phyloP scores from a whole-genome alignment of 1,140 invertebrate genomes.

The Cyclargus thomasi region DNA sequence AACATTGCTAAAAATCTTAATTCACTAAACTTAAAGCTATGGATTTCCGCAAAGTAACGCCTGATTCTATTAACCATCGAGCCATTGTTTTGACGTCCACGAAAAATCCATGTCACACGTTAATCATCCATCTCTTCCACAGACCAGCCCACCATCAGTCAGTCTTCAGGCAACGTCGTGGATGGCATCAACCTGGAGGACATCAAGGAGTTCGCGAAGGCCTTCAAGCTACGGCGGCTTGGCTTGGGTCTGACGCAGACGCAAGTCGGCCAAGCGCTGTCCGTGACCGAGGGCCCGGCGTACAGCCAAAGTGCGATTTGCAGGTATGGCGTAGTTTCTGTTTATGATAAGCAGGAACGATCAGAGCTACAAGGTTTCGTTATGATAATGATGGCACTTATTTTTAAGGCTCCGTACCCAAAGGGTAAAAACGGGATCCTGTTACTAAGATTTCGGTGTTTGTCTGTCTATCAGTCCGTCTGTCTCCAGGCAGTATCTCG shows the following conservation, averaged over 20 bases:
- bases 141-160: constrained; percentile 94
- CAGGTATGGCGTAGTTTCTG: constrained; percentile 79
- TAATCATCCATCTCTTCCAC: constrained; percentile 37
- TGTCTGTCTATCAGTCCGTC: too few species aligned
- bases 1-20: too few species aligned
- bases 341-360: constrained; percentile 11
- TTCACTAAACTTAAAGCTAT: too few species aligned
- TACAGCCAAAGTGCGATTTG: constrained; percentile 99
- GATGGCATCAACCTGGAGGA: constrained; percentile 98
- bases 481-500: too few species aligned
- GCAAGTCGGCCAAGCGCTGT: constrained; percentile 95
- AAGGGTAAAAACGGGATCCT: too few species aligned
- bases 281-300: constrained; percentile 96
- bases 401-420: too few species aligned
- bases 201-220: constrained; percentile 98
- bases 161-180: constrained; percentile 94
- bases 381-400: too few species aligned
- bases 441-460: too few species aligned
- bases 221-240: constrained; percentile 94
- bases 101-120: too few species aligned
- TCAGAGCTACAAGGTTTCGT: too few species aligned
- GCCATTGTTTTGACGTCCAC: neutral
- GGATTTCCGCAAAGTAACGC: too few species aligned
- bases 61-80: too few species aligned
- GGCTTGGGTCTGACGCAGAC: constrained; percentile 97